phyloP scores from a whole-genome alignment of 2,888 invertebrate genomes.

The Dendrolimus houi region DNA sequence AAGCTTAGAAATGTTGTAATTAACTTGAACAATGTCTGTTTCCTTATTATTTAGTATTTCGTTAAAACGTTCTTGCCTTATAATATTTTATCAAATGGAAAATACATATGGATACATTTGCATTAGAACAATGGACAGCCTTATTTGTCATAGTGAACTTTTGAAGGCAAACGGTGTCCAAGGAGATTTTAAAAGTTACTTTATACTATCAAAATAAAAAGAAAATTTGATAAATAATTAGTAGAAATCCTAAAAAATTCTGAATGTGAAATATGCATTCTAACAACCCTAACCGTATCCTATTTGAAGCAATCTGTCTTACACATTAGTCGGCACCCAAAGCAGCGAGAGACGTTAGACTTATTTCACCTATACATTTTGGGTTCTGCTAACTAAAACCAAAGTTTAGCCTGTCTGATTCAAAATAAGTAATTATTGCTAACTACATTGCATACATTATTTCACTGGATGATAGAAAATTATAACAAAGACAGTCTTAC shows the following conservation, averaged over 20 bases:
- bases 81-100: neutral
- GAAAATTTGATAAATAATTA: too few relatives aligned
- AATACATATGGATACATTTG: too few relatives aligned
- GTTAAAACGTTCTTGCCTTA: neutral
- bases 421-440: too few relatives aligned
- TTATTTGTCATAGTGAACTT: too few relatives aligned
- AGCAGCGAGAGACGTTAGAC: constrained; percentile 23
- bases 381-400: constrained; percentile 21
- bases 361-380: constrained; percentile 49
- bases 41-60: neutral
- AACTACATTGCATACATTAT: neutral
- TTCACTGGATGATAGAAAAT: neutral
- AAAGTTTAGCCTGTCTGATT: too few relatives aligned
- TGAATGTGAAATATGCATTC: too few relatives aligned
- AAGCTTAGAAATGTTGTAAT: neutral
- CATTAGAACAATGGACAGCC: too few relatives aligned
- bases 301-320: constrained; percentile 60
- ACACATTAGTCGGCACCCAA: constrained; percentile 41
- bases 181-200: too few relatives aligned
- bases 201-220: too few relatives aligned
- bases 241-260: too few relatives aligned
- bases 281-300: constrained; percentile 46
- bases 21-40: constrained; percentile 2
- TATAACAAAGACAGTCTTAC: neutral
- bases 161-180: too few relatives aligned